Percentiles rank a stretch among this genome's conserved stretches.
Evolutionary conservation across 2,888 invertebrate species (phyloP).

Genomic region (Acleris laterana): DNA sequence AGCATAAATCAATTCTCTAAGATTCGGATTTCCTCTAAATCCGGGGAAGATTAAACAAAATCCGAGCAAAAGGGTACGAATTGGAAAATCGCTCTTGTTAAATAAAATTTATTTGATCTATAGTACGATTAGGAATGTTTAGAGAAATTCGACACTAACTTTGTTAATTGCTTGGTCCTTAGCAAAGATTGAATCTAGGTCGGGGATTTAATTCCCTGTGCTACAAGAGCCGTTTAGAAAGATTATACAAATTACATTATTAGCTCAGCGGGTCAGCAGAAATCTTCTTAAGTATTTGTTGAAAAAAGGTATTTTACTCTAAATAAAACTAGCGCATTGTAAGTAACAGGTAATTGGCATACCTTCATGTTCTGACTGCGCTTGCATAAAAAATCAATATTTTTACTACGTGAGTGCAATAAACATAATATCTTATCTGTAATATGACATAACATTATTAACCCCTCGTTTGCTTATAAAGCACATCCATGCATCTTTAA

Average conservation of each 20-base stretch:
- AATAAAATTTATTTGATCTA: slow-evolving; percentile 4
- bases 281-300: no score
- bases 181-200: slow-evolving; percentile 1
- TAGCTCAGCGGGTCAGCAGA: no score
- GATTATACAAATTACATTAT: neutral
- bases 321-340: no score
- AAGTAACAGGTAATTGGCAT: no score
- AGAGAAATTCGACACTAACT: neutral
- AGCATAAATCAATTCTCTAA: slow-evolving; percentile 55
- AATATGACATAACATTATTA: no score
- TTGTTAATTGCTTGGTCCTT: slow-evolving; percentile 5
- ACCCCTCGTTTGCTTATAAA: no score
- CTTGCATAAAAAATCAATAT: no score
- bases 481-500: no score
- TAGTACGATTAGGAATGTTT: neutral
- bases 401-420: no score
- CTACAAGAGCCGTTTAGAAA: neutral
- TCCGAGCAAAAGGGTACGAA: slow-evolving; percentile 12
- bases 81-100: slow-evolving; percentile 3
- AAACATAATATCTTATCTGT: no score
- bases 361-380: no score
- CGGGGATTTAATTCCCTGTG: neutral
- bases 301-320: no score
- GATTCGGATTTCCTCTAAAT: slow-evolving; percentile 39
- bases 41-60: slow-evolving; percentile 16